Evolutionary conservation across 2,888 invertebrate species (phyloP).

Genomic region (Magallana nippona): DNA sequence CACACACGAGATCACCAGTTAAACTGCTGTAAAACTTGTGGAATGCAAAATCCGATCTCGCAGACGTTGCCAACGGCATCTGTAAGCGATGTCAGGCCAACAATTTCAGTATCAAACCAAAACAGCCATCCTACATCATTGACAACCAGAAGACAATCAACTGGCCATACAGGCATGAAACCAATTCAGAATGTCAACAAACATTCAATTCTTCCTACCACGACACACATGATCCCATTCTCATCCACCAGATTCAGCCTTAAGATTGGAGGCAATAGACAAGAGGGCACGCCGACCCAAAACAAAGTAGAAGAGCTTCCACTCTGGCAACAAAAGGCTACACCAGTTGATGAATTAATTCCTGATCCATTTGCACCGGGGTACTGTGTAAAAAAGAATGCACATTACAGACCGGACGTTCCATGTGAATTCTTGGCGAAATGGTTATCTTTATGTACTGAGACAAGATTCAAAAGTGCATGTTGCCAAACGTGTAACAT

Average conservation of each 20-base stretch:
- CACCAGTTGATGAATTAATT: not conserved
- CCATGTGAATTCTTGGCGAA: conserved; percentile 36
- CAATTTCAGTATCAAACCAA: conserved; percentile 33
- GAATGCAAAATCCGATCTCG: conserved; percentile 20
- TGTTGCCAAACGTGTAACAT: conserved; percentile 39
- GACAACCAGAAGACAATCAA: not conserved
- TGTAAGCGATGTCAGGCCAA: conserved; percentile 13
- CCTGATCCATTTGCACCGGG: conserved; percentile 31
- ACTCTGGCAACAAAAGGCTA: not conserved
- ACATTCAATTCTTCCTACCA: not conserved
- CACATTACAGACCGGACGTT: conserved; percentile 35
- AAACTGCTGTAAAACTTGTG: conserved; percentile 62
- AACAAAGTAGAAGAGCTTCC: not conserved
- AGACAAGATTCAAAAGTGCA: conserved; percentile 29
- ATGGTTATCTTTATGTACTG: conserved; percentile 40
- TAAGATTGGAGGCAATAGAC: conserved; percentile 13
- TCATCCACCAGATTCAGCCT: conserved; percentile 5
- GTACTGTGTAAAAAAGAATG: conserved; percentile 13
- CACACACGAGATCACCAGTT: conserved; percentile 50
- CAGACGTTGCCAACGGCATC: not conserved
- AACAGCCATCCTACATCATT: not conserved
- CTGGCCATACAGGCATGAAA: not conserved
- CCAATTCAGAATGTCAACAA: conserved; percentile 18
- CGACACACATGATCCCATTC: conserved; percentile 23
- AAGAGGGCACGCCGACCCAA: not conserved